Base-by-base conservation (phyloP, 1,140 invertebrate species). In the Laodelphax striatellus region DNA sequence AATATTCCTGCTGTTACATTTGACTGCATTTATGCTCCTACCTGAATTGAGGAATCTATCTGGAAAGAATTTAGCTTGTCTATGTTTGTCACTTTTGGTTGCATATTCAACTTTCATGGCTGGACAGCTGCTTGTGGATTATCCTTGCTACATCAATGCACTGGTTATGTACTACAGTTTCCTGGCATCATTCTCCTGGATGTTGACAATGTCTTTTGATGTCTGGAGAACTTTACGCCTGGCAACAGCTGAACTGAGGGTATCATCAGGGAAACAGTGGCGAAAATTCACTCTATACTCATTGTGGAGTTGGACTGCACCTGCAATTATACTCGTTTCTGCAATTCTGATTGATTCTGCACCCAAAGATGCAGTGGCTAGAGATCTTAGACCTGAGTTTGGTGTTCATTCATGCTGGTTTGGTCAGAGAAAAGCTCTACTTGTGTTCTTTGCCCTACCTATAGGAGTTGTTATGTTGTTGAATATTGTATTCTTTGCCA, bases 121-220 rank as follows among this genome's bases (percentile, higher is more conserved):
- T 3, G 72, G 73, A 14, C 72, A 73, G 43, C 53, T 58, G 21
- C 46, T 66, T 0, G 56, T 62, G 41, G 68, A 65, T 0, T 55
- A 54, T 5, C 34, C 68, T 5, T 78, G 77, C 61, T 65, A 66
- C 13, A 66, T 70, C 0, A 67, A 77, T 14, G 80, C 75, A 0
- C 67, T 78, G 0, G 55, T 71, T 14, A 74, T 77, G 2, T 79
- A 79, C 61, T 82, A 78, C 66, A 43, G 73, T 31, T 80, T 81
- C 65, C 70, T 82, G 24, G 72, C 76, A 0, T 74, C 80, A 0
- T 82, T 82, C 64, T 77, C 76, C 60, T 83, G 82, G 82, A 82
- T 80, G 76, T 76, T 78, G 50, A 75, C 79, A 1, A 76, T 83
- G 70, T 74, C 80, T 0, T 82, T 76, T 66, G 81, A 82, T 64